Conservation (phyloP, 2,888 invertebrate species). For the Ametastegia equiseti region DNA sequence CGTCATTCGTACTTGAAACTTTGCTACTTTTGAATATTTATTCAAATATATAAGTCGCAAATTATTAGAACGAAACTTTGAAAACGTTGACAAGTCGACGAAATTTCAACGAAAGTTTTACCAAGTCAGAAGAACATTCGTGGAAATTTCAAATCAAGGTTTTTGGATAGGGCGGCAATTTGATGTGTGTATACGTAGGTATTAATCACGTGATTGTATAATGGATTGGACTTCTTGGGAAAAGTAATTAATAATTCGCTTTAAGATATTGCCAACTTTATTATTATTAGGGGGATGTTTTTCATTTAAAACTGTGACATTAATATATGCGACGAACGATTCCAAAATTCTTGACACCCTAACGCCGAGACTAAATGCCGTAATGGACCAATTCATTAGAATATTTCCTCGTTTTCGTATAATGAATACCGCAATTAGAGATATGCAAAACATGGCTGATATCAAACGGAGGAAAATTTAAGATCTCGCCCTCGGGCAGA, state of each 20-base stretch:
- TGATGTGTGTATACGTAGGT: not conserved
- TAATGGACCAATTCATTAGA: conserved; percentile 68
- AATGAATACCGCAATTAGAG: conserved; percentile 69
- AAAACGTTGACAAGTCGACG: not conserved
- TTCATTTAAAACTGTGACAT: conserved; percentile 24
- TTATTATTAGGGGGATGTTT: conserved; percentile 6
- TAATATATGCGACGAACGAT: conserved; percentile 23
- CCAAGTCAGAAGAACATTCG: too few relatives aligned
- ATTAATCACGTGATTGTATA: not conserved
- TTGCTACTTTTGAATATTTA: not conserved
- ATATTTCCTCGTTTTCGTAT: conserved; percentile 62
- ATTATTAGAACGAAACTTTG: not conserved
- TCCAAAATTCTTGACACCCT: conserved; percentile 11
- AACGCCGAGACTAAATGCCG: conserved; percentile 41
- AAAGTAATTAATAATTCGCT: conserved; percentile 9
- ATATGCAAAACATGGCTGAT: conserved; percentile 69
- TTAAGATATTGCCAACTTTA: not conserved
- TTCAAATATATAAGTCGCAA: not conserved
- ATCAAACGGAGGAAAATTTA: conserved; percentile 57
- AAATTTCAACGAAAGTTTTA: too few relatives aligned
- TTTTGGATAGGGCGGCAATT: too few relatives aligned
- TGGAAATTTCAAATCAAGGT: too few relatives aligned
- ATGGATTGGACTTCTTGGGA: not conserved
- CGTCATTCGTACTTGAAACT: not conserved
- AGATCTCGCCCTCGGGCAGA: conserved; percentile 18